phyloP scores from a whole-genome alignment of 2,113 vertebrate genomes.

The Cathartes aura region DNA sequence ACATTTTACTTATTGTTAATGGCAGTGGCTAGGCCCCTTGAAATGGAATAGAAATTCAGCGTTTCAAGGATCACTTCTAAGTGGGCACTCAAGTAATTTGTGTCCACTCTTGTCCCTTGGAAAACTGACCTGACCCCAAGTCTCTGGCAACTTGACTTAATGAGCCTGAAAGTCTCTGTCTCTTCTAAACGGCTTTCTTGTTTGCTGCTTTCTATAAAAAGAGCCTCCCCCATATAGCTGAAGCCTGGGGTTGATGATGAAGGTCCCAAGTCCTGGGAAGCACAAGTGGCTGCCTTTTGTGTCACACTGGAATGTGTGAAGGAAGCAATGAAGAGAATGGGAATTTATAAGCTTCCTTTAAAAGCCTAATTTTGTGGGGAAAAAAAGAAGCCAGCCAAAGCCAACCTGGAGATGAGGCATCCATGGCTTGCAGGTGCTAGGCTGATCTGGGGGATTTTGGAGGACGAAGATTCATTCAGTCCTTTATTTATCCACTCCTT shows the following conservation, averaged over 20 bases:
- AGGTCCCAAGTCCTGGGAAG: background rate
- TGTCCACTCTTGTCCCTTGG: background rate
- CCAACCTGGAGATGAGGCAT: background rate
- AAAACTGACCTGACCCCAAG: background rate
- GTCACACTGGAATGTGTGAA: background rate
- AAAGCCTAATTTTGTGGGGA: background rate
- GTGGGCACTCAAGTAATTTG: background rate
- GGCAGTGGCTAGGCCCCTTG: background rate
- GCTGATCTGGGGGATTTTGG: background rate
- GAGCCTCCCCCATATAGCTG: accelerated
- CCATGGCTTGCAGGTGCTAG: background rate
- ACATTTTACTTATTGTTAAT: background rate
- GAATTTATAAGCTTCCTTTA: background rate
- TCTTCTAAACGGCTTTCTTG: background rate
- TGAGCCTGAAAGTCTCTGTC: background rate
- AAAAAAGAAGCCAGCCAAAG: background rate
- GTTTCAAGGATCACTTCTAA: background rate
- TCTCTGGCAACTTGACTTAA: background rate
- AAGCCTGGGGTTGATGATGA: background rate
- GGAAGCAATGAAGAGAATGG: background rate
- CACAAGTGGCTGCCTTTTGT: background rate
- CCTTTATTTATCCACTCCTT: background rate
- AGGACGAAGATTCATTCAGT: background rate
- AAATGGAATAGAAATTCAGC: background rate
- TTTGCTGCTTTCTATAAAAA: background rate